phyloP scores from a whole-genome alignment of 2,797 vertebrate species.

The Microcaecilia unicolor region DNA sequence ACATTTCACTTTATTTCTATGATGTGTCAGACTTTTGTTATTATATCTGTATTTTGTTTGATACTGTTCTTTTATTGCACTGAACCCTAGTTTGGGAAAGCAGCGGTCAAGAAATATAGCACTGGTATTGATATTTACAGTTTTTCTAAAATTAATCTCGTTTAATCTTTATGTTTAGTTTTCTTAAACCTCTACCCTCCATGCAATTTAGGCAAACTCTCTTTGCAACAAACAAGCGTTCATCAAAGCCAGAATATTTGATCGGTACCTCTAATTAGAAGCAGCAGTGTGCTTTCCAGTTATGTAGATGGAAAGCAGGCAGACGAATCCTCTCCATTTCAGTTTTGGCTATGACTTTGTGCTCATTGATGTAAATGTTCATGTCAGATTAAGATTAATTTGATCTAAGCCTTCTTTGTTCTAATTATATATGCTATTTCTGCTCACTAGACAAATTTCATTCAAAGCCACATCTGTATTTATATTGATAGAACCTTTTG shows the following conservation, averaged over 20 bases:
- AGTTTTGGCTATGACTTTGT: conserved; percentile 68
- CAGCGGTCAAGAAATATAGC: too few species aligned
- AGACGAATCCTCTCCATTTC: conserved; percentile 68
- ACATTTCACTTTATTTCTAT: too few species aligned
- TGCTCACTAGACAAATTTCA: conserved; percentile 59
- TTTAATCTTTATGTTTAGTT: too few species aligned
- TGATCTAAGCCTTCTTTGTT: conserved; percentile 69
- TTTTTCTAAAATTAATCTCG: too few species aligned
- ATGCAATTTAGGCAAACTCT: conserved; percentile 34
- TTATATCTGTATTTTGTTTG: too few species aligned
- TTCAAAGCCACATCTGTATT: conserved; percentile 62
- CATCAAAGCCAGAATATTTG: conserved; percentile 45
- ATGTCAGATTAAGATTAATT: conserved; percentile 76
- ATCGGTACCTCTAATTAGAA: conserved; percentile 60
- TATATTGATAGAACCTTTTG: conserved; percentile 50
- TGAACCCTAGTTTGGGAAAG: too few species aligned
- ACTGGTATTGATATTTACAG: too few species aligned
- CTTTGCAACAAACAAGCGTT: conserved; percentile 34
- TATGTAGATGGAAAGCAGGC: conserved; percentile 55
- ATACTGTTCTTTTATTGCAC: too few species aligned
- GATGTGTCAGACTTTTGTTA: too few species aligned
- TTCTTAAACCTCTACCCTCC: too few species aligned
- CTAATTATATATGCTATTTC: conserved; percentile 75
- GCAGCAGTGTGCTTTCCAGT: conserved; percentile 61
- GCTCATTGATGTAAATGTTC: conserved; percentile 67